These are phyloP conservation scores for Arenaria interpres DNA, from an alignment of 2,113 vertebrate species.

Conservation along the genomic window DNA sequence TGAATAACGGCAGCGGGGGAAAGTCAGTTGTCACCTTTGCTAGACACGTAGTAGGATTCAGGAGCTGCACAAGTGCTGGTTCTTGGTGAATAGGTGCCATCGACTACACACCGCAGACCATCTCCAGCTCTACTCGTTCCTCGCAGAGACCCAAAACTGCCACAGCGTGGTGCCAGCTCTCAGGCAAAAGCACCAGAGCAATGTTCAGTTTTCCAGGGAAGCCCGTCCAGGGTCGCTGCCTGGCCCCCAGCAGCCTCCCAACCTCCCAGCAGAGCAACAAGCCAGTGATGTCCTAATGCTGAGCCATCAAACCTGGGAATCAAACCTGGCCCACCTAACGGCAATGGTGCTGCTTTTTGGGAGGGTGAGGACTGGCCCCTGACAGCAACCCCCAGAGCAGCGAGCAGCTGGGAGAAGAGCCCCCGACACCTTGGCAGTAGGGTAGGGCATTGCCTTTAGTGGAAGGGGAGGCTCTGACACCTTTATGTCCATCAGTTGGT, in stretches of 20 bases:
- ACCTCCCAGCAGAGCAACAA: fast-evolving
- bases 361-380: neutral
- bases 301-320: neutral
- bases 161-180: conserved; percentile 11
- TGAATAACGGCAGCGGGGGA: fast-evolving
- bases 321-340: neutral
- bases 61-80: neutral
- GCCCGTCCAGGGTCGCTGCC: neutral
- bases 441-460: neutral
- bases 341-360: neutral
- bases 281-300: fast-evolving
- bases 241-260: fast-evolving
- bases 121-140: neutral
- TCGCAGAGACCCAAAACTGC: neutral
- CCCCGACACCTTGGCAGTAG: neutral
- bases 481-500: neutral
- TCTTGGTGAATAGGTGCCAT: neutral
- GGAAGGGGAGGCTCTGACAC: neutral
- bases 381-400: neutral
- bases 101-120: fast-evolving
- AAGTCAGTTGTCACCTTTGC: neutral
- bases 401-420: neutral
- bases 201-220: neutral
- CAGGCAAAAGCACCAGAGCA: neutral
- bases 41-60: neutral